Evolutionary conservation across 2,113 vertebrate species (phyloP).

Genomic region (Pterocles burchelli): DNA sequence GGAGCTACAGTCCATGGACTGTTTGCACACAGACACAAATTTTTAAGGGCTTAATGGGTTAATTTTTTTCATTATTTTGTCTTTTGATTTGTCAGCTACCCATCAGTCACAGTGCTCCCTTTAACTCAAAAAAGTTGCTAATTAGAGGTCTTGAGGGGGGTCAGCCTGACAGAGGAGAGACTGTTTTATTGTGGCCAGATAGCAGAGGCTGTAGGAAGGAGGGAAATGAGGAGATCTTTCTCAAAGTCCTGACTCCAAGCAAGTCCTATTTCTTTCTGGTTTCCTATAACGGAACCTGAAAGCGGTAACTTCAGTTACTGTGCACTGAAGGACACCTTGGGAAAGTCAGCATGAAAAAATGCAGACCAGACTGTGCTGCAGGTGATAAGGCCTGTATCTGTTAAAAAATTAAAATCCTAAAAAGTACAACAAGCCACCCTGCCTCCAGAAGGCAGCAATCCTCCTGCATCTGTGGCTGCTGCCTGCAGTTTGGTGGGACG

Average conservation of each 20-base stretch:
- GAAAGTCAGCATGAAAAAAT: not conserved
- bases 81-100: not conserved
- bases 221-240: not conserved
- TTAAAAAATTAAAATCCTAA: not conserved
- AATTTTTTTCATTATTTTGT: not conserved
- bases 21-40: not conserved
- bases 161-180: not conserved
- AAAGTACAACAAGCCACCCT: not conserved
- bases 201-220: not conserved
- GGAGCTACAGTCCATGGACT: not conserved
- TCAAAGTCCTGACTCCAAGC: not conserved
- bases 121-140: not conserved
- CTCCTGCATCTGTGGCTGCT: not conserved
- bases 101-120: not conserved
- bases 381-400: not conserved
- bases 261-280: not conserved
- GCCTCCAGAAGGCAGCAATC: not conserved
- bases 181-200: not conserved
- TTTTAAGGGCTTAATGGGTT: not conserved
- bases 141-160: not conserved
- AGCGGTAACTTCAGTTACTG: not conserved
- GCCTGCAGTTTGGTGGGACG: not conserved
- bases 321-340: not conserved
- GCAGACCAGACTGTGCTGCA: not conserved
- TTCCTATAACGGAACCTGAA: not conserved